A percentile compares a stretch with the other conserved stretches of the same genome.
These are phyloP conservation scores for Cyprinus carpio DNA, from an alignment of 2,113 vertebrate genomes.

Conservation along the genomic window DNA sequence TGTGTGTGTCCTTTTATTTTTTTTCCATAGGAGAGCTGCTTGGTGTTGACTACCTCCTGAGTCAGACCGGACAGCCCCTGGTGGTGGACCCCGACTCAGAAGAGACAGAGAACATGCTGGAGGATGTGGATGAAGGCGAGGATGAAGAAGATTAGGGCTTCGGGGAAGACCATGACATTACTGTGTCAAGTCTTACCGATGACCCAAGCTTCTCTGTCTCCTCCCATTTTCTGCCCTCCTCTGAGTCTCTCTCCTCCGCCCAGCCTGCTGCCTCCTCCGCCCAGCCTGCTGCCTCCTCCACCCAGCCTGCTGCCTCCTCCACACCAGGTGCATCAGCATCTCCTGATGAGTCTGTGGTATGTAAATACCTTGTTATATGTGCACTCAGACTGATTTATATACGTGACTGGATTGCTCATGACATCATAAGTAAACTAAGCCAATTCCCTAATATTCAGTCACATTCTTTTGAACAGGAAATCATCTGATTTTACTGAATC, in stretches of 20 bases:
- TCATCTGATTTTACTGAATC: too few species aligned
- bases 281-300: too few species aligned
- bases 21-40: not conserved
- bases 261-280: not conserved
- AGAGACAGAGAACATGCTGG: constrained; percentile 18
- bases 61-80: constrained; percentile 19
- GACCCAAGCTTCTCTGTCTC: constrained; percentile 1
- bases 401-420: not conserved
- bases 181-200: not conserved
- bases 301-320: too few species aligned
- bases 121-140: constrained; percentile 16
- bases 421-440: too few species aligned
- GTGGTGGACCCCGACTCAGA: constrained; percentile 1
- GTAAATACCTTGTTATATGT: not conserved
- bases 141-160: not conserved
- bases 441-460: too few species aligned
- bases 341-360: not conserved
- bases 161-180: not conserved
- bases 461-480: too few species aligned
- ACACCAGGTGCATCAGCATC: not conserved
- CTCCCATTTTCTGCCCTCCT: not conserved
- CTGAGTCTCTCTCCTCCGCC: not conserved
- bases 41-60: not conserved
- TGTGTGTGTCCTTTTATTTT: not conserved
- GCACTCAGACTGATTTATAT: too few species aligned